These are phyloP conservation scores for Caracal caracal DNA, from an alignment of 2,113 vertebrate species.

Conservation along the genomic window DNA sequence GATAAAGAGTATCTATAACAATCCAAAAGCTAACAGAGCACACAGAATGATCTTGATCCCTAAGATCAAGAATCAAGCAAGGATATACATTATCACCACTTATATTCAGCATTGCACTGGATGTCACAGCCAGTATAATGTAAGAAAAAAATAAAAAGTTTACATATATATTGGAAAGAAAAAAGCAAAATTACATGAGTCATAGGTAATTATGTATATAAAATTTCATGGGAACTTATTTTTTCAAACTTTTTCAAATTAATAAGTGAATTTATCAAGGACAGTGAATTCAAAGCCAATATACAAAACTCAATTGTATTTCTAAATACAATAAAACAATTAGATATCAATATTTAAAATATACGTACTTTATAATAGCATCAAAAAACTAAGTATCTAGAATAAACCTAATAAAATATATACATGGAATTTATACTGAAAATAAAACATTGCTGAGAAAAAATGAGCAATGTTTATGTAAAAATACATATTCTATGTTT, in stretches of 20 bases:
- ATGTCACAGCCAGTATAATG: background rate
- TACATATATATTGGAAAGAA: background rate
- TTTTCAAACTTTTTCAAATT: background rate
- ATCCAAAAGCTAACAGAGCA: background rate
- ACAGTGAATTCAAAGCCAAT: background rate
- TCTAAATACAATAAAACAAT: background rate
- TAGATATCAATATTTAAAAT: background rate
- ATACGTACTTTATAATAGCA: background rate
- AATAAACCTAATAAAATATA: background rate
- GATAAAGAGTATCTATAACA: background rate
- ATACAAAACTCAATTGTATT: background rate
- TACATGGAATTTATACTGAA: background rate
- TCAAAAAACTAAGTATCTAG: background rate
- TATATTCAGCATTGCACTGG: background rate
- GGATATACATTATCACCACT: background rate
- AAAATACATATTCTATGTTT: background rate
- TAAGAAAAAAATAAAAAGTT: background rate
- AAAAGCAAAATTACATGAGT: slow-evolving; percentile 10
- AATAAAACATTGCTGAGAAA: background rate
- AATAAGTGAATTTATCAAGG: background rate
- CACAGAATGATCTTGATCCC: background rate
- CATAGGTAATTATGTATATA: background rate
- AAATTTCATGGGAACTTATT: background rate
- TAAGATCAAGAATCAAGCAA: background rate
- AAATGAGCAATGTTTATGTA: background rate